Evolutionary conservation across 2,113 vertebrate genomes (phyloP), one percentile per base, ranked within the genome.

Genomic region (Fulica atra): DNA sequence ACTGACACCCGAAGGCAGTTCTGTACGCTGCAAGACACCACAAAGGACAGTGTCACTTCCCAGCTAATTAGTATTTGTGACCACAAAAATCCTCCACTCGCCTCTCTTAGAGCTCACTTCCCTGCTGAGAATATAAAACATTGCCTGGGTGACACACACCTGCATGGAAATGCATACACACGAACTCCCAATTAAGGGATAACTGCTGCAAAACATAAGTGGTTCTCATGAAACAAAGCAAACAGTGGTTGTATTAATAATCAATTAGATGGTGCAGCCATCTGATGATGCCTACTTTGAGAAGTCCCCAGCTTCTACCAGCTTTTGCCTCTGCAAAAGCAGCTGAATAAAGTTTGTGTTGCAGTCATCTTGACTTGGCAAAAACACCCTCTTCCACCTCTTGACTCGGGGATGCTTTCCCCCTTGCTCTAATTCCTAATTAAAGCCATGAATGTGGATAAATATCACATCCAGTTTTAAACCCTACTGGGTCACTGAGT

Each of bases 221-320:
- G 17, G 77, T 63, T 96, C 59, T 97, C 70, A 28, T 13, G 74
- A 97, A 96, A 88, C 74, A 88, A 85, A 74, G 42, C 48, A 88
- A 96, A 96, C 63, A 80, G 74, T 13, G 16, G 88, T 92, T 21
- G 14, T 82, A 96, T 97, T 97, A 97, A 96, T 94, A 97, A 97
- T 88, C 97, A 97, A 69, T 97, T 97, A 97, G 95, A 81, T 13
- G 10, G 91, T 95, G 14, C 86, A 95, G 86, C 81, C 88, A 98
- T 96, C 96, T 97, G 96, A 98, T 93, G 95, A 72, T 94, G 59
- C 46, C 48, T 70, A 80, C 86, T 93, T 97, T 88, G 79, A 95
- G 77, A 38, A 36, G 69, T 60, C 86, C 66, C 88, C 63, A 77
- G 81, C 71, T 94, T 94, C 93, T 64, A 59, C 5, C 60, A 86